Base-by-base conservation (phyloP, 2,797 vertebrate genomes). In the Paguma larvata region DNA sequence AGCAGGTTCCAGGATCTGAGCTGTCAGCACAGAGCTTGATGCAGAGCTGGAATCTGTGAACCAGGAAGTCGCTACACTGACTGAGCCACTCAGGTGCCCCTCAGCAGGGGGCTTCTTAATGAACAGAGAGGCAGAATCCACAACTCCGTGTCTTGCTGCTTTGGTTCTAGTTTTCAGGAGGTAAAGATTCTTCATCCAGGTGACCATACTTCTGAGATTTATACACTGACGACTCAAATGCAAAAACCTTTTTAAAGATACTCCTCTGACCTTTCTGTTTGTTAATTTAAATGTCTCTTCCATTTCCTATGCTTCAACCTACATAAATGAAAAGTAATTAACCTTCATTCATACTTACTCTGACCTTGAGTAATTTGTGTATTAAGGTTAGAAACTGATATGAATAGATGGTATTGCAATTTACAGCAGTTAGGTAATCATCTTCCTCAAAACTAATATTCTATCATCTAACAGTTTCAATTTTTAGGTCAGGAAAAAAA, bases 361-460 rank as follows among this genome's bases (percentile, higher is more conserved):
- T 93, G 72, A 94, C 62, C 48, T 94, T 86, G 62, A 89, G 67
- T 93, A 83, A 41, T 95, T 91, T 77, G 25, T 70, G 48, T 79
- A 59, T 86, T 95, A 85, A 91, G 23, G 15, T 73, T 84, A 87
- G 73, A 97, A 97, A 93, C 8, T 53, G 44, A 15, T 85, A 83
- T 78, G 83, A 78, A 75, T 85, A 94, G 34, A 25, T 86, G 34
- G 3, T 21, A 97, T 85, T 97, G 68, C 48, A 96, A 95, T 98
- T 98, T 96, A 97, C 84, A 97, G 82, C 78, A 84, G 91, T 96
- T 98, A 95, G 97, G 97, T 30, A 2, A n/a, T 91, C 56, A 6
- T 46, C 21, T 88, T 77, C 97, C 91, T 96, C 97, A 97, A 98
- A 98, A 97, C 59, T 95, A 88, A 56, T 85, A 92, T 91, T 95